These are phyloP conservation scores for Thumatha senex DNA, from an alignment of 2,888 invertebrate genomes.

Conservation along the genomic window DNA sequence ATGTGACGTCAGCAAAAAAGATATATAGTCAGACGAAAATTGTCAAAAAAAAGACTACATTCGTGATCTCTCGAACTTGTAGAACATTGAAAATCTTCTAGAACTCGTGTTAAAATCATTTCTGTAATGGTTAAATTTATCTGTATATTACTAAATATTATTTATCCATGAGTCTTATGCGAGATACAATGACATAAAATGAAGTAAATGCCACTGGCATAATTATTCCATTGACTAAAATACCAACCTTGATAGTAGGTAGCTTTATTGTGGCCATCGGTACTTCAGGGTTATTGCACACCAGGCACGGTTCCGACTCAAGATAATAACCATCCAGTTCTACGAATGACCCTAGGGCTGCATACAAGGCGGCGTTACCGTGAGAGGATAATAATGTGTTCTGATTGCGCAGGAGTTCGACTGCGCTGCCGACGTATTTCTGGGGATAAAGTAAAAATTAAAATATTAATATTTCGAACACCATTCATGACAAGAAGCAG, in stretches of 20 bases:
- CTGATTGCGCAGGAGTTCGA: slow-evolving; percentile 93
- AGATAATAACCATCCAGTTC: slow-evolving; percentile 98
- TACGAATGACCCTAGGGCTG: slow-evolving; percentile 95
- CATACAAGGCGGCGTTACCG: slow-evolving; percentile 97
- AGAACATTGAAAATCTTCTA: no score
- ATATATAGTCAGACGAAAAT: no score
- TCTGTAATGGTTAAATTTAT: no score
- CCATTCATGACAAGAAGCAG: not conserved
- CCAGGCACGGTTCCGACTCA: slow-evolving; percentile 98
- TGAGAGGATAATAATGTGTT: slow-evolving; percentile 95
- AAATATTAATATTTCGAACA: not conserved
- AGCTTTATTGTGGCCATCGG: slow-evolving; percentile 95
- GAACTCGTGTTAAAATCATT: no score
- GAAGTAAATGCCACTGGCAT: no score
- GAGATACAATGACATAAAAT: no score
- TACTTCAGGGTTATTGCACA: slow-evolving; percentile 98
- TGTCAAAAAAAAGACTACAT: no score
- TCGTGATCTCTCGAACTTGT: no score
- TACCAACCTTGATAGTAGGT: slow-evolving; percentile 92
- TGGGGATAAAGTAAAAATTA: slow-evolving; percentile 56
- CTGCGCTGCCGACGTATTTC: slow-evolving; percentile 93
- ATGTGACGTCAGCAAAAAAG: no score
- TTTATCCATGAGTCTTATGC: no score
- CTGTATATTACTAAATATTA: no score
- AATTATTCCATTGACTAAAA: not conserved